Percentiles rank a stretch among this genome's conserved stretches.
Evolutionary conservation across 2,888 invertebrate genomes (phyloP).

Genomic region (Mythimna loreyi): DNA sequence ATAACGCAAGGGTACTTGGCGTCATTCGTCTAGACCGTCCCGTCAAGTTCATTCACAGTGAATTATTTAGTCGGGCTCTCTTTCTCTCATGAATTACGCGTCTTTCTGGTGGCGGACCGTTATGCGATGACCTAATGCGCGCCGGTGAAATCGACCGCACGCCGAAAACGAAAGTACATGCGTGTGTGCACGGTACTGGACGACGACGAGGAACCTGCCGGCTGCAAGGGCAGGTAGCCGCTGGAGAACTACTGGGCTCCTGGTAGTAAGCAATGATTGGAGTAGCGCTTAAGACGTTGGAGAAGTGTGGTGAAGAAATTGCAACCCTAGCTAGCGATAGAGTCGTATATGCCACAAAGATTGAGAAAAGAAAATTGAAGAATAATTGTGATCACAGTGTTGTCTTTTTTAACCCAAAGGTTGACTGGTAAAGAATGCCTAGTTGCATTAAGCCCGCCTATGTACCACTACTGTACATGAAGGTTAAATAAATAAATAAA

Average conservation of each 20-base stretch:
- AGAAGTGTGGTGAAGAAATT: too few species aligned
- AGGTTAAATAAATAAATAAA: too few species aligned
- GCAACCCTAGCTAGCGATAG: too few species aligned
- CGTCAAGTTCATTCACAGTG: background rate
- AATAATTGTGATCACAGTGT: too few species aligned
- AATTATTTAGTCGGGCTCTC: slow-evolving; percentile 7
- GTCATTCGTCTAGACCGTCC: background rate
- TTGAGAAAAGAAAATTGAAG: too few species aligned
- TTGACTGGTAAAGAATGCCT: too few species aligned
- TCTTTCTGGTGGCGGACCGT: slow-evolving; percentile 72
- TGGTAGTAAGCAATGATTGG: background rate
- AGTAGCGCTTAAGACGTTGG: too few species aligned
- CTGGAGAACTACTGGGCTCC: slow-evolving; percentile 1
- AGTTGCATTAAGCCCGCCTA: too few species aligned
- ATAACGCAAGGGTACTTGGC: too few species aligned
- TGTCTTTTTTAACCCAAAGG: too few species aligned
- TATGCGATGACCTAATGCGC: slow-evolving; percentile 84
- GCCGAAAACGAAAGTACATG: slow-evolving; percentile 85
- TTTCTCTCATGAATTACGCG: slow-evolving; percentile 51
- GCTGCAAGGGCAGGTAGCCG: slow-evolving; percentile 46
- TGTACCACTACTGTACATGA: too few species aligned
- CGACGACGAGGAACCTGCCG: slow-evolving; percentile 24
- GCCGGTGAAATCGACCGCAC: slow-evolving; percentile 77
- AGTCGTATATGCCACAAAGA: too few species aligned
- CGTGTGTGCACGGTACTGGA: slow-evolving; percentile 55